These are phyloP conservation scores for Acipenser oxyrinchus DNA, from an alignment of 2,797 vertebrate species.

Conservation along the genomic window DNA sequence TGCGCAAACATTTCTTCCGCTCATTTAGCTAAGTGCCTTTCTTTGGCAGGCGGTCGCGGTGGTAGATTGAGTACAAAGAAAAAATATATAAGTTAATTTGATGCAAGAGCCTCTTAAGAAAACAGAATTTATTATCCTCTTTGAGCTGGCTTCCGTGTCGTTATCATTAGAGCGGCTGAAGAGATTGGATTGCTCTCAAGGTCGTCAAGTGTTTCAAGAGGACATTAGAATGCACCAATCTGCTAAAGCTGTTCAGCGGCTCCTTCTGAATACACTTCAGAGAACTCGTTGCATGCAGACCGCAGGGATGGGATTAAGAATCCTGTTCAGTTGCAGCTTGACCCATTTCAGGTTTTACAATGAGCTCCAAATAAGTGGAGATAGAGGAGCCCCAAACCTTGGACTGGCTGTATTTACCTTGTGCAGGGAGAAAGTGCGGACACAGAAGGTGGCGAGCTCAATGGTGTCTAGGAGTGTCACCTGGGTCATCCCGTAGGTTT, in stretches of 20 bases:
- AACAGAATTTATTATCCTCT: background rate
- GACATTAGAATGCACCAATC: no score
- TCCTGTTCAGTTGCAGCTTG: no score
- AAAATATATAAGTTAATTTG: background rate
- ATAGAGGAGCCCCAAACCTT: slow-evolving; percentile 29
- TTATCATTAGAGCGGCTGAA: background rate
- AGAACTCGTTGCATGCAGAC: no score
- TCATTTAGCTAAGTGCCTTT: slow-evolving; percentile 62
- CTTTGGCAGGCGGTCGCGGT: slow-evolving; percentile 53
- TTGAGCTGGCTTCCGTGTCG: background rate
- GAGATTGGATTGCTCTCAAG: background rate
- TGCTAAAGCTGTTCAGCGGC: no score
- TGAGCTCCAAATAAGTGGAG: background rate
- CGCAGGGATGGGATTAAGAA: no score
- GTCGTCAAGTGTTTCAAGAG: background rate
- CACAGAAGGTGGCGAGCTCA: slow-evolving; percentile 88
- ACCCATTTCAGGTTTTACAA: no score
- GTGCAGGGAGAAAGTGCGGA: slow-evolving; percentile 88
- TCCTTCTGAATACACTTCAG: no score
- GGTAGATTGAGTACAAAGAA: slow-evolving; percentile 41
- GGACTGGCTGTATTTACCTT: slow-evolving; percentile 61
- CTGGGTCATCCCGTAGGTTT: slow-evolving; percentile 93
- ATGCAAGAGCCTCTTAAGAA: background rate
- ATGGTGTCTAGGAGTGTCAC: slow-evolving; percentile 90
- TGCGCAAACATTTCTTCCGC: slow-evolving; percentile 49